Percentiles rank a stretch among this genome's conserved stretches.
Evolutionary conservation across 1,140 invertebrate species (phyloP).

Genomic region (Macrotrachela quadricornifera): DNA sequence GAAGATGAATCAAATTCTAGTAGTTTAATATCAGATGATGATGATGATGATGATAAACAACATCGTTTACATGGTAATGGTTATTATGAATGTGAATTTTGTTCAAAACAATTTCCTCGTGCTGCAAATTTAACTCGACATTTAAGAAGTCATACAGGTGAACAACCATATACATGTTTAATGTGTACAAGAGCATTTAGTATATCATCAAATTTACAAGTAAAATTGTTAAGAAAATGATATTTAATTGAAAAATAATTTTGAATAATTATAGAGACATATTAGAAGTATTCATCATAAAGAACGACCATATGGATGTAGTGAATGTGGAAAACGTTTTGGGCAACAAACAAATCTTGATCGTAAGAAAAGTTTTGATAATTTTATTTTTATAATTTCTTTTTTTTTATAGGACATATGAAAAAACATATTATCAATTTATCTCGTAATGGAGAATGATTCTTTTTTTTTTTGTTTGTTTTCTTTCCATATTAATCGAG

Average conservation of each 20-base stretch:
- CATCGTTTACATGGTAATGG: background rate
- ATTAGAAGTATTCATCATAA: conserved; percentile 91
- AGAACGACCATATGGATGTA: conserved; percentile 51
- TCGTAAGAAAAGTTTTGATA: conserved; percentile 72
- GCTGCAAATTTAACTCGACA: conserved; percentile 87
- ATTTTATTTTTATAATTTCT: too few species aligned
- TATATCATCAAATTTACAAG: conserved; percentile 87
- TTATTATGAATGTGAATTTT: conserved; percentile 35
- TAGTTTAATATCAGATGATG: too few species aligned
- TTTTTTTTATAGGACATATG: too few species aligned
- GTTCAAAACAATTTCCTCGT: conserved; percentile 80
- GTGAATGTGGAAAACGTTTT: conserved; percentile 72
- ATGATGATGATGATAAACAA: too few species aligned
- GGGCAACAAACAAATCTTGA: conserved; percentile 95
- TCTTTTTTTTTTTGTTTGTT: too few species aligned
- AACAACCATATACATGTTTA: conserved; percentile 79
- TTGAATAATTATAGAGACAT: conserved; percentile 43
- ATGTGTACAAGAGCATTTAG: conserved; percentile 93
- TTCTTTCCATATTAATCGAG: too few species aligned
- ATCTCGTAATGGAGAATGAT: too few species aligned
- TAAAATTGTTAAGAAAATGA: too few species aligned
- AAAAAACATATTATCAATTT: too few species aligned
- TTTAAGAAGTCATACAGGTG: conserved; percentile 63
- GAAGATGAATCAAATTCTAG: too few species aligned
- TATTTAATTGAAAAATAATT: too few species aligned